Conservation (phyloP, 2,888 invertebrate genomes). For the Ectemnius cavifrons region DNA sequence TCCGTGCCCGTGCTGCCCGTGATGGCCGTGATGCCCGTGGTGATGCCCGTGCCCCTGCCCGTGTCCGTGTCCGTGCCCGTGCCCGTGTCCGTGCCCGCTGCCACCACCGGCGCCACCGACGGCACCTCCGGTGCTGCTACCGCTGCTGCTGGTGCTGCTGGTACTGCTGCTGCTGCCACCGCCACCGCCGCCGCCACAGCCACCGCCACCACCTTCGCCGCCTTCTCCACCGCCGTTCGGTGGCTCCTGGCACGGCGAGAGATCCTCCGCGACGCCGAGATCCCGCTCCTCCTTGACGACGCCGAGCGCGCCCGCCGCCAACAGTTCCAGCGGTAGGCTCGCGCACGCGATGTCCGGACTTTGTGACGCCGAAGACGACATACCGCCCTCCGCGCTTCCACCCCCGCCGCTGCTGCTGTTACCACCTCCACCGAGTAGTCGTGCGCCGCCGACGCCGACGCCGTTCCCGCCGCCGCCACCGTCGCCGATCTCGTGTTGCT, state of each 20-base stretch:
- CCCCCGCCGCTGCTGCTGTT: constrained; percentile 56
- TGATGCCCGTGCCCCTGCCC: constrained; percentile 79
- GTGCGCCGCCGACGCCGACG: constrained; percentile 60
- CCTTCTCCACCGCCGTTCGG: constrained; percentile 75
- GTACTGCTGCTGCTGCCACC: constrained; percentile 66
- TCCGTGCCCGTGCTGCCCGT: constrained; percentile 78
- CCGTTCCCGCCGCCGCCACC: constrained; percentile 37
- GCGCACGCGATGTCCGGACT: constrained; percentile 78
- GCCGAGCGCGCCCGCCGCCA: constrained; percentile 77
- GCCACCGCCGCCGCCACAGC: constrained; percentile 78
- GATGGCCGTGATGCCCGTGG: constrained; percentile 73
- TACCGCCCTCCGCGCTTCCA: constrained; percentile 70
- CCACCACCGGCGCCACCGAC: constrained; percentile 78
- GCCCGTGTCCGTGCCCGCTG: constrained; percentile 77
- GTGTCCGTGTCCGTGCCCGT: constrained; percentile 78
- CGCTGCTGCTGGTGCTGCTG: constrained; percentile 77
- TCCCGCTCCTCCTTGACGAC: constrained; percentile 78
- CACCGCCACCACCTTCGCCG: constrained; percentile 79
- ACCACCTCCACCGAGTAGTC: constrained; percentile 32
- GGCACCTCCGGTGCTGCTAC: constrained; percentile 80
- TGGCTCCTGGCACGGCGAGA: constrained; percentile 74
- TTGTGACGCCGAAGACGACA: constrained; percentile 77
- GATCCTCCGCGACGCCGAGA: constrained; percentile 74
- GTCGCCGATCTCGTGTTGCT: constrained; percentile 49
- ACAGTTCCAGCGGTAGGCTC: constrained; percentile 76